A percentile compares a stretch with the other conserved stretches of the same genome.
Conservation (phyloP, 2,113 vertebrate genomes). For the Lepisosteus oculatus region DNA sequence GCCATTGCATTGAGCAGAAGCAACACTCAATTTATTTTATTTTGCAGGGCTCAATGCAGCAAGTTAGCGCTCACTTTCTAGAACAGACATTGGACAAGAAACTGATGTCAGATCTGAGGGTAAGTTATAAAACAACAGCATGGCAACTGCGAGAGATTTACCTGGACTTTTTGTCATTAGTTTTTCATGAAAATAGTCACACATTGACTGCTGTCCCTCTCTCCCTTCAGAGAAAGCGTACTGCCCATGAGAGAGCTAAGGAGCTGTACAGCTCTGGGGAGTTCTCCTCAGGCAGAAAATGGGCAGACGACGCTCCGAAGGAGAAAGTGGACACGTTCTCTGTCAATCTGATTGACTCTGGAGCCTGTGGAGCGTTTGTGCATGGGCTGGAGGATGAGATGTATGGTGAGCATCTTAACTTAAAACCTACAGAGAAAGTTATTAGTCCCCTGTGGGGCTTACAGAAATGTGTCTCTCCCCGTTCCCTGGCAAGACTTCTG, state of each 20-base stretch:
- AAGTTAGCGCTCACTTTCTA: conserved; percentile 94
- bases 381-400: conserved; percentile 97
- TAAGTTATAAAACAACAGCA: conserved; percentile 42
- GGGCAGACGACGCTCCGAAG: conserved; percentile 94
- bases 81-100: conserved; percentile 98
- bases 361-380: conserved; percentile 95
- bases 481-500: not conserved
- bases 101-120: conserved; percentile 95
- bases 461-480: too few species aligned
- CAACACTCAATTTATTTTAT: not conserved
- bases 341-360: conserved; percentile 91
- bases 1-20: too few species aligned
- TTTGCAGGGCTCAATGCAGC: conserved; percentile 88
- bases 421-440: too few species aligned
- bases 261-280: conserved; percentile 94
- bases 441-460: too few species aligned
- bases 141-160: too few species aligned
- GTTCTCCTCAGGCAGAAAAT: conserved; percentile 93
- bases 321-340: conserved; percentile 88
- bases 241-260: conserved; percentile 91
- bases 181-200: not conserved
- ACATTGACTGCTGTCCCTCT: not conserved
- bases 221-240: conserved; percentile 81
- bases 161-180: not conserved
- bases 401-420: conserved; percentile 76